Percentiles rank a stretch among this genome's conserved stretches.
Conservation (phyloP, 1,140 invertebrate genomes). For the Drosophila funebris region DNA sequence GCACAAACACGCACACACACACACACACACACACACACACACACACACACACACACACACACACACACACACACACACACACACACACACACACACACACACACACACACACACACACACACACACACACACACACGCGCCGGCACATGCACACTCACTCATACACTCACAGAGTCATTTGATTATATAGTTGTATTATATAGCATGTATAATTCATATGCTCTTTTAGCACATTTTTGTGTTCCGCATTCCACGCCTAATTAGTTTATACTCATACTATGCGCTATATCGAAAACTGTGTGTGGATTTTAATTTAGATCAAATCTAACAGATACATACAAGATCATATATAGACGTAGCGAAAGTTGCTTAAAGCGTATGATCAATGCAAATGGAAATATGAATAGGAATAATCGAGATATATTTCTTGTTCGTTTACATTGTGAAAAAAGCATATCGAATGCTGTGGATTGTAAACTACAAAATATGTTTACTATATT, state of each 20-base stretch:
- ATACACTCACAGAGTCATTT: conserved; percentile 16
- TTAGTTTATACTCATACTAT: conserved; percentile 35
- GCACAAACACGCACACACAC: conserved; percentile 3
- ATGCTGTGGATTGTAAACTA: too few relatives aligned
- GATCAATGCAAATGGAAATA: too few relatives aligned
- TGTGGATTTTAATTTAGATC: conserved; percentile 3
- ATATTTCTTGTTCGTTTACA: too few relatives aligned
- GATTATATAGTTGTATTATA: conserved; percentile 22
- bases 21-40: conserved; percentile 15
- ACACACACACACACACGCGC: too few relatives aligned
- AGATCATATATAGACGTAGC: neutral
- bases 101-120: conserved; percentile 22
- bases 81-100: too few relatives aligned
- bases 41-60: conserved; percentile 17
- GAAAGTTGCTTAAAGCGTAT: too few relatives aligned
- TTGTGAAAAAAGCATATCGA: too few relatives aligned
- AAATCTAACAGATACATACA: neutral
- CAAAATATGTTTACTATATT: too few relatives aligned
- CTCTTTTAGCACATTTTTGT: conserved; percentile 67
- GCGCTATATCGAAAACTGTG: conserved; percentile 2
- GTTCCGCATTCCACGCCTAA: conserved; percentile 75
- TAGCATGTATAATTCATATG: conserved; percentile 57
- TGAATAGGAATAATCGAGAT: too few relatives aligned
- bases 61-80: conserved; percentile 12
- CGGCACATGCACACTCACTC: conserved; percentile 6